Conservation (phyloP, 2,888 invertebrate species). For the Philereme vetulata region DNA sequence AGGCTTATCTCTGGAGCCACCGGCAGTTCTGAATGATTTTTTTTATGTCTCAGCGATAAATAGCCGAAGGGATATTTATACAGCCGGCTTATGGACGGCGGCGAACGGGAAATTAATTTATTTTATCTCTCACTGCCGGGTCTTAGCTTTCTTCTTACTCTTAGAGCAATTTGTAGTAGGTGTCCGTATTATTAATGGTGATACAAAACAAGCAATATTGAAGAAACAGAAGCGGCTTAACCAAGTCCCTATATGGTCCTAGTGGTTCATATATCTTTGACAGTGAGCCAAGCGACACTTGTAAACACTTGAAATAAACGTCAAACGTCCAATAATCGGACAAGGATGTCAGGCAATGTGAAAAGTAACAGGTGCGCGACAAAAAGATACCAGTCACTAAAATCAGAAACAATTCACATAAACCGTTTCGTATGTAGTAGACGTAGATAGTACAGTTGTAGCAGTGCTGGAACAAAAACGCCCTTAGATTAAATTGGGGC, state of each 20-base stretch:
- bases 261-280: background rate
- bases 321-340: constrained; percentile 5
- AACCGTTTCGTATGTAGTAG: constrained; percentile 8
- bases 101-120: constrained; percentile 28
- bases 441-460: constrained; percentile 20
- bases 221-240: background rate
- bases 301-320: constrained; percentile 8
- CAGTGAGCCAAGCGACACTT: background rate
- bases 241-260: background rate
- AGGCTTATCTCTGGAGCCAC: constrained; percentile 25
- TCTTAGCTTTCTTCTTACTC: constrained; percentile 18
- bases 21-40: constrained; percentile 32
- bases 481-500: constrained; percentile 27
- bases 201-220: background rate
- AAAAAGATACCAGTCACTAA: constrained; percentile 6
- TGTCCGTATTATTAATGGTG: background rate
- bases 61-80: constrained; percentile 38
- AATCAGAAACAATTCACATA: constrained; percentile 13
- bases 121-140: constrained; percentile 22
- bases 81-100: constrained; percentile 31
- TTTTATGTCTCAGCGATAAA: constrained; percentile 37
- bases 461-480: constrained; percentile 31
- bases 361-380: constrained; percentile 8
- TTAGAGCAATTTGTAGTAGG: constrained; percentile 4
- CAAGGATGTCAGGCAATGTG: background rate